phyloP scores from a whole-genome alignment of 2,113 vertebrate genomes.

The Candoia aspera region DNA sequence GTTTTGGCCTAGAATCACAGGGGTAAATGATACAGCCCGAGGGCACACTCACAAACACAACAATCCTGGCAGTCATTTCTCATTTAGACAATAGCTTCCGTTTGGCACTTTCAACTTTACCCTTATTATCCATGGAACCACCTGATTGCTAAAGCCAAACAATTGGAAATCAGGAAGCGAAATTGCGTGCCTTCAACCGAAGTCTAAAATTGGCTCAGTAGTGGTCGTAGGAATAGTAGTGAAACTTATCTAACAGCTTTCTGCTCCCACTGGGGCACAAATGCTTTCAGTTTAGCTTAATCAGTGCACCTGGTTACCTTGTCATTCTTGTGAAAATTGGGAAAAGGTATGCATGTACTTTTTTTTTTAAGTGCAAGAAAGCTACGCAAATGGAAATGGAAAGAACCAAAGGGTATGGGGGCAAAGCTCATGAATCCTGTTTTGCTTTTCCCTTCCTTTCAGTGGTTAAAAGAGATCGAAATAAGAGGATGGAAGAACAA shows the following conservation, averaged over 20 bases:
- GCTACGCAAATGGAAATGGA: background rate
- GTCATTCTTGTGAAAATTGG: background rate
- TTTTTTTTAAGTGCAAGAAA: background rate
- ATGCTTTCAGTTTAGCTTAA: constrained; percentile 8
- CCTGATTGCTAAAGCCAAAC: background rate
- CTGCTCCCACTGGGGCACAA: background rate
- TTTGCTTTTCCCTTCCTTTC: no score
- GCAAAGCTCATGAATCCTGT: no score
- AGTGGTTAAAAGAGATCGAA: no score
- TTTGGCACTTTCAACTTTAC: background rate
- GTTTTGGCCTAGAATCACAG: background rate
- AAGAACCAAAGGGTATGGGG: no score
- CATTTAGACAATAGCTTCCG: background rate
- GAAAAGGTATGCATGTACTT: background rate
- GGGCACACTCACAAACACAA: background rate
- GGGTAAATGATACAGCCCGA: background rate
- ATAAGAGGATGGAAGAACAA: no score
- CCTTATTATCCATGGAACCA: background rate
- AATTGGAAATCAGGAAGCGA: background rate
- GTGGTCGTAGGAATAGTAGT: background rate
- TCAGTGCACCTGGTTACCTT: background rate
- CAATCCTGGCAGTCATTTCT: background rate
- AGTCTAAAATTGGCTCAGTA: background rate
- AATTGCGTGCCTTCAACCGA: background rate
- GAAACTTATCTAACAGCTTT: background rate